phyloP scores from a whole-genome alignment of 2,888 invertebrate genomes.

The Taenaris catops region DNA sequence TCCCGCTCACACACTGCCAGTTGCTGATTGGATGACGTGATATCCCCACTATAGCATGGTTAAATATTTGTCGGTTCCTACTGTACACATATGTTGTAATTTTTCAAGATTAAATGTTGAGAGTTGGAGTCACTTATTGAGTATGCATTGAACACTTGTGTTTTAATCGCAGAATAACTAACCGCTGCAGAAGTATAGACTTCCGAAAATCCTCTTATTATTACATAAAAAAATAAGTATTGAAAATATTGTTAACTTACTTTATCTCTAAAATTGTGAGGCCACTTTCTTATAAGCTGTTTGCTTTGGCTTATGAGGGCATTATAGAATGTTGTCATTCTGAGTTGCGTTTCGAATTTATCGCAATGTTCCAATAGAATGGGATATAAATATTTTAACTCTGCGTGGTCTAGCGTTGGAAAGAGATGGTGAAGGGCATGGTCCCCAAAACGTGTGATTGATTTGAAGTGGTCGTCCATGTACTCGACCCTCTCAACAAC shows the following conservation, averaged over 20 bases:
- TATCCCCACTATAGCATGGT: no score
- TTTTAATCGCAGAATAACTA: no score
- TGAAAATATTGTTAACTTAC: not conserved
- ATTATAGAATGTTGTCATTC: conserved; percentile 76
- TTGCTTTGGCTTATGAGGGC: conserved; percentile 84
- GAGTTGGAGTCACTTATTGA: no score
- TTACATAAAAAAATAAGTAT: no score
- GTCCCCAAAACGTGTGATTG: conserved; percentile 87
- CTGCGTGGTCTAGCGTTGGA: conserved; percentile 88
- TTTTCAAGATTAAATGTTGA: no score
- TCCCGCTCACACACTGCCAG: no score
- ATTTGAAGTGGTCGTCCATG: conserved; percentile 82
- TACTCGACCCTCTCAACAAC: conserved; percentile 85
- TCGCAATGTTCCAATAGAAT: conserved; percentile 81
- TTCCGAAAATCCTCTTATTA: no score
- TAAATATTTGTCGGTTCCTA: no score
- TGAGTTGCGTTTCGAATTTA: conserved; percentile 79
- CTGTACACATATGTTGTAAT: no score
- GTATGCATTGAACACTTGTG: no score
- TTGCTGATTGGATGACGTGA: no score
- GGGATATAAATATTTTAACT: conserved; percentile 83
- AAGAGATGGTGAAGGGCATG: conserved; percentile 90
- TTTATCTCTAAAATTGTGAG: conserved; percentile 43
- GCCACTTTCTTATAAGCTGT: conserved; percentile 56
- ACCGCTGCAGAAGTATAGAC: no score